Base-by-base conservation (phyloP, 2,888 invertebrate genomes). In the Euclidia mi region DNA sequence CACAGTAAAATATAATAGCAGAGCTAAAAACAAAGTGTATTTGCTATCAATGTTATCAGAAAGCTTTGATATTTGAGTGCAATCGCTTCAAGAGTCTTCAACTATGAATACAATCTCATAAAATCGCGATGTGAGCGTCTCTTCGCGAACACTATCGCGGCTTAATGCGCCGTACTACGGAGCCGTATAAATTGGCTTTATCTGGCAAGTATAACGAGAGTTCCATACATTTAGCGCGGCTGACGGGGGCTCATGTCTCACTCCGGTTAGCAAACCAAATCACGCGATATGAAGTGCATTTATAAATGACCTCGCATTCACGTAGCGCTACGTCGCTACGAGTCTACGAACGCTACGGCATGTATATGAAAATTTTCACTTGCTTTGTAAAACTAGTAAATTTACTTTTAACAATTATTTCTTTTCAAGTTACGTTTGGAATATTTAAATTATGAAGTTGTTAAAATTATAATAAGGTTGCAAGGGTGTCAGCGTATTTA, bases 231-330 rank as follows among this genome's bases (percentile, higher is more conserved):
- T 81, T 65, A 70, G 58, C 65, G 62, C 58, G 57, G 66, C 75
- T 79, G 87, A 85, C 84, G n/a, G 82, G n/a, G 56, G 77, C 76
- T 82, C 85, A 78, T 87, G 85, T 80, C 84, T 85, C 83, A 81
- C 80, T 70, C 71, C 70, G 77, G 79, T 87, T 87, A 79, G 85
- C 85, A 84, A 88, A 87, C 86, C 88, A 87, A 89, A 89, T 89
- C 85, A 86, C 78, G 82, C 78, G 81, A 86, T 86, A 84, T 82
- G 79, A 82, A 70, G 70, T 68, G 65, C 77, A 78, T 76, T 79
- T 77, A 78, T 79, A 76, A 79, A 80, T 79, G 66, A 76, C 60
- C 65, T 47, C 51, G 61, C 55, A 46, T 44, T 60, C 44, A 35
- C 55, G 25, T 53, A n/a, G n/a, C n/a, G 52, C 40, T 52, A 40